Evolutionary conservation across 2,113 vertebrate genomes (phyloP).

Genomic region (Petrocephalus microphthalmus): DNA sequence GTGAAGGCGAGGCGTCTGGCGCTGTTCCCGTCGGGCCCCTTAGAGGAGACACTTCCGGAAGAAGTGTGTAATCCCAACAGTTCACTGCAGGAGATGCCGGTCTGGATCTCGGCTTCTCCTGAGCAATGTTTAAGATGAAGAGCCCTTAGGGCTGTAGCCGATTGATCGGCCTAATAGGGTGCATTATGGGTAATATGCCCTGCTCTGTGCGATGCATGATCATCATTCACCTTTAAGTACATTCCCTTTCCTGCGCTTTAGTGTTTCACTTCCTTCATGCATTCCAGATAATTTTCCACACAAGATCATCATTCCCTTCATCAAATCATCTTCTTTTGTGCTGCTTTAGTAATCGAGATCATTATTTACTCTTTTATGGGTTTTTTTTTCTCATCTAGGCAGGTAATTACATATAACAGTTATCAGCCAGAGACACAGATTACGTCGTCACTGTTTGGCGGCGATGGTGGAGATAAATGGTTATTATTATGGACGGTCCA

Average conservation of each 20-base stretch:
- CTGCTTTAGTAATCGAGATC: neutral
- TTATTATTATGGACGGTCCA: neutral
- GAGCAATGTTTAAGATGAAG: neutral
- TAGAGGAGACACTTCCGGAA: neutral
- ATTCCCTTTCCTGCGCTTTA: neutral
- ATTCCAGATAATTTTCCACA: neutral
- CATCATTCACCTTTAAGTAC: neutral
- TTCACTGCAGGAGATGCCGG: neutral
- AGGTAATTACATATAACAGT: slow-evolving; percentile 12
- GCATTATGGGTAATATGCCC: neutral
- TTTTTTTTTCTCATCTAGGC: neutral
- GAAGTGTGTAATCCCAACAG: neutral
- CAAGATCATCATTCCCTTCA: neutral
- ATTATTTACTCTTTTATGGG: slow-evolving; percentile 12
- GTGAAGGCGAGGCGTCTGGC: neutral
- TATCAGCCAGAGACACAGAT: neutral
- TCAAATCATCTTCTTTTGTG: neutral
- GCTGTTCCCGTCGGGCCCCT: neutral
- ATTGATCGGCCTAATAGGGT: neutral
- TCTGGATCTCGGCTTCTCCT: neutral
- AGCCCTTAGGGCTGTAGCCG: neutral
- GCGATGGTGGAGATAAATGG: neutral
- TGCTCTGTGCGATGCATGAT: neutral
- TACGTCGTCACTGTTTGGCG: neutral
- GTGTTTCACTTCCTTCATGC: neutral